Base-by-base conservation (phyloP, 2,888 invertebrate species). In the Oligia strigilis region DNA sequence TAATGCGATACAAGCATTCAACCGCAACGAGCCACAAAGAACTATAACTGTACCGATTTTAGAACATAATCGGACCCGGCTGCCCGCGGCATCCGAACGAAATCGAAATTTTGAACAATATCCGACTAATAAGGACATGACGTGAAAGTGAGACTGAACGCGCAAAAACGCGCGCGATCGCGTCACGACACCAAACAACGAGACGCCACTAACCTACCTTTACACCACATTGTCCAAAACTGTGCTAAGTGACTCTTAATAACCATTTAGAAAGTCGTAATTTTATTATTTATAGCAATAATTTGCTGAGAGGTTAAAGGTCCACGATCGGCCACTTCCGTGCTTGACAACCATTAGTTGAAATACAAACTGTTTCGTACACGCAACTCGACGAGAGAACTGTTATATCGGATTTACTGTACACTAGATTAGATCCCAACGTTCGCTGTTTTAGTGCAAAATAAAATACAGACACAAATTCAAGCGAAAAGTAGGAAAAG, bases 51-150 rank as follows among this genome's bases (percentile, higher is more conserved):
- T 82, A 80, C 82, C 81, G 79, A 84, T 85, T 86, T 82, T 77
- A 80, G 83, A 79, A 87, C 82, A 88, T 90, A 90, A 89, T 88
- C 87, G 86, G 83, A 87, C 58, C 70, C 74, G 49, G 46, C 75
- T 78, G 88, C 91, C 89, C 80, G 89, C 85, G 91, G 91, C 92
- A 87, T 85, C 90, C 80, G 75, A 93, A 94, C 88, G 94, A 95
- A 95, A 95, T 92, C 93, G 95, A 95, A 95, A 94, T 91, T 90
- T 89, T 89, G 92, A 93, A 94, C 94, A 95, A 93, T 95, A 95
- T 94, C 91, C 90, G 89, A 92, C 93, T 92, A 95, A 94, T 94
- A 95, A 95, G 95, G 96, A 95, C 94, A 93, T 92, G 91, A 88
- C 94, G 95, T 94, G 96, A 96, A 95, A 96, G 96, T 94, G 90